phyloP scores from a whole-genome alignment of 2,888 invertebrate genomes.

The Muschampia plurimacula region DNA sequence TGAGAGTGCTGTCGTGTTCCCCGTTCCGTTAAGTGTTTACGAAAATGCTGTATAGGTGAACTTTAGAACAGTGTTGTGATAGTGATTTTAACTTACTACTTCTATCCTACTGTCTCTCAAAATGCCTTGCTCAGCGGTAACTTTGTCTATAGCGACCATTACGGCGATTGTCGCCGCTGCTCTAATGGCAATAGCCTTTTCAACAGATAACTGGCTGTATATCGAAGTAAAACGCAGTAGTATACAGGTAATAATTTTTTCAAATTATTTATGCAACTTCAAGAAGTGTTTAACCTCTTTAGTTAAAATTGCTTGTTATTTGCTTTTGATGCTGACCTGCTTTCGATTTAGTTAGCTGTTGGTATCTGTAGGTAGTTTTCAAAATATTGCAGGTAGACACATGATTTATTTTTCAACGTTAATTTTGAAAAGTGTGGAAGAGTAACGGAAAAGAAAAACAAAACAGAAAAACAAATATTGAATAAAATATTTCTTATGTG shows the following conservation, averaged over 20 bases:
- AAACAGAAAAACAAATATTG: neutral
- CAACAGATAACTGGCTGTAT: conserved; percentile 98
- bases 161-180: conserved; percentile 98
- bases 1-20: conserved; percentile 83
- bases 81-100: conserved; percentile 67
- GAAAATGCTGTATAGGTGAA: conserved; percentile 84
- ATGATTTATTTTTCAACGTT: neutral
- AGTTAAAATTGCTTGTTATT: conserved; percentile 29
- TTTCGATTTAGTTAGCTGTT: conserved; percentile 20
- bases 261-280: neutral
- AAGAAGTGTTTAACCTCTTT: neutral
- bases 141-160: conserved; percentile 97
- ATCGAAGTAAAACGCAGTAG: conserved; percentile 95
- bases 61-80: conserved; percentile 77
- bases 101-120: conserved; percentile 68
- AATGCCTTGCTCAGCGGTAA: conserved; percentile 98
- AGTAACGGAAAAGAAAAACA: neutral
- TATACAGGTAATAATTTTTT: conserved; percentile 89
- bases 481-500: no score
- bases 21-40: conserved; percentile 78
- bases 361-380: neutral
- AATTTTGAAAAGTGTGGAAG: neutral
- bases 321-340: conserved; percentile 30
- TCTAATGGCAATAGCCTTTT: conserved; percentile 96
- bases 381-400: neutral